phyloP scores from a whole-genome alignment of 2,113 vertebrate species.

The Sturnus vulgaris region DNA sequence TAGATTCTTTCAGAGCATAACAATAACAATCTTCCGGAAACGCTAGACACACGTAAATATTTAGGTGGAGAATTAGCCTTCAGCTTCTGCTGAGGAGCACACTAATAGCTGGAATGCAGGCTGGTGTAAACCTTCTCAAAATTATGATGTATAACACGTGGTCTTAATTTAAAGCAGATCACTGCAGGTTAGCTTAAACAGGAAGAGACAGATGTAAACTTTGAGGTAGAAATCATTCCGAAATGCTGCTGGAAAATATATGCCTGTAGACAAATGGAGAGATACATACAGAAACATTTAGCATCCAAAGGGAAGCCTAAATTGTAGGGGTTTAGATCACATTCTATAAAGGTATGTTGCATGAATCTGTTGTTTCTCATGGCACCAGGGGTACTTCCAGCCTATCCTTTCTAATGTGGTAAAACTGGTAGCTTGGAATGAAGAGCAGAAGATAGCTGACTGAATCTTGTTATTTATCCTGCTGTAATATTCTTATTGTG shows the following conservation, averaged over 20 bases:
- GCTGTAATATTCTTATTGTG: neutral
- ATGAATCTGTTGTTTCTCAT: neutral
- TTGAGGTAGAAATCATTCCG: neutral
- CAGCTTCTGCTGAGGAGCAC: neutral
- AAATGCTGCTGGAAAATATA: neutral
- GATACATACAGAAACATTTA: neutral
- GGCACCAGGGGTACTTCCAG: neutral
- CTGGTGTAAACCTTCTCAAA: neutral
- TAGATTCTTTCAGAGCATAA: neutral
- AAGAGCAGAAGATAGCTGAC: neutral
- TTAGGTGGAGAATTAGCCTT: neutral
- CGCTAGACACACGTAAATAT: neutral
- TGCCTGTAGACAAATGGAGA: neutral
- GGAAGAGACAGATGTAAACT: neutral
- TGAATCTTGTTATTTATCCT: neutral
- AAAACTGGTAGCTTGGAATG: neutral
- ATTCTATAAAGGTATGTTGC: neutral
- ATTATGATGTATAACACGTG: neutral
- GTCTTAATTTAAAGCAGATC: neutral
- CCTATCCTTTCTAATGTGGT: fast-evolving
- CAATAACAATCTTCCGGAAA: neutral
- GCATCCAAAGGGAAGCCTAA: neutral
- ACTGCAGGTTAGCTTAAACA: neutral
- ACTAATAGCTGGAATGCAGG: neutral
- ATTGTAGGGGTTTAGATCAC: neutral